phyloP scores from a whole-genome alignment of 2,113 vertebrate genomes.

The Aplodontia rufa region DNA sequence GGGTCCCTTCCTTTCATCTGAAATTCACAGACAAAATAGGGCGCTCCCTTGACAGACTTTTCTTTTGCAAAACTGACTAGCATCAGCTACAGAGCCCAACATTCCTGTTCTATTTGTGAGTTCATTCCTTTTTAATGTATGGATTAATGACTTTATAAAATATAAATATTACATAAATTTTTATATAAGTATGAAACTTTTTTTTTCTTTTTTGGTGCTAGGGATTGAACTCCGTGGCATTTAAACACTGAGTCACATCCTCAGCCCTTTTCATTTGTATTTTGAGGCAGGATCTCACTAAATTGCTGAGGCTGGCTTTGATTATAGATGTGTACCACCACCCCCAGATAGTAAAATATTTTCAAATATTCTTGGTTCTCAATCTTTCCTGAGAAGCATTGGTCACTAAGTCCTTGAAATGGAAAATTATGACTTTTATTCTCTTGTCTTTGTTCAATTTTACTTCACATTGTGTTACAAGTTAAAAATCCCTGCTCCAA shows the following conservation, averaged over 20 bases:
- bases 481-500: neutral
- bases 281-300: too few species aligned
- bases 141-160: neutral
- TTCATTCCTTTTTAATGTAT: neutral
- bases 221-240: too few species aligned
- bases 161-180: neutral
- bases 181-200: neutral
- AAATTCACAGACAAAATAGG: constrained; percentile 8
- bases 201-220: too few species aligned
- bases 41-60: neutral
- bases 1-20: neutral
- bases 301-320: too few species aligned
- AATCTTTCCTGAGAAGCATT: neutral
- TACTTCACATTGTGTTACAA: constrained; percentile 8
- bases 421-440: constrained; percentile 5
- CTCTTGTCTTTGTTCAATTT: constrained; percentile 5
- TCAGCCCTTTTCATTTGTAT: too few species aligned
- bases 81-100: neutral
- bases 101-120: neutral
- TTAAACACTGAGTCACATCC: too few species aligned
- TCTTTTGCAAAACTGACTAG: neutral
- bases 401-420: neutral
- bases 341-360: too few species aligned
- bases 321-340: too few species aligned
- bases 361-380: neutral